Evolutionary conservation across 2,888 invertebrate genomes (phyloP), one percentile per base, ranked within the genome.

Genomic region (Chymomyza amoena): DNA sequence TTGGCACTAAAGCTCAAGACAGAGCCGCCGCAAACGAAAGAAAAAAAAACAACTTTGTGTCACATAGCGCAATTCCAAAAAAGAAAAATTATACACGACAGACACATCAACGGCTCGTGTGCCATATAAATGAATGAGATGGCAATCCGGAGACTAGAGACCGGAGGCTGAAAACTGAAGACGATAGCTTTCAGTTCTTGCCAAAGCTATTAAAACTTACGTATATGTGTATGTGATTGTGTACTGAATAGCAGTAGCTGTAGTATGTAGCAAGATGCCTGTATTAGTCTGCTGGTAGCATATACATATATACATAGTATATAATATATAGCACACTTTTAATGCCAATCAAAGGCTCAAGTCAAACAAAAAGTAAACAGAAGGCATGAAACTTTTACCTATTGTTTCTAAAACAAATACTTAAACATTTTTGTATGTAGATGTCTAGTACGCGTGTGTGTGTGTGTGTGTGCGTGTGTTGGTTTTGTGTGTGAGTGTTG

Each of bases 201-300:
- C 66, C 69, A 79, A 66, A 79, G 77, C 79, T 81, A 79, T 81
- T 79, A 79, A 79, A 79, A 79, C 82, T 79, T 81, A 69, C 79
- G 20, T 56, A 13, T 20, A 15, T 51, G 6, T 51, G 51, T 51
- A 15, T 51, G 51, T 51, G 15, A 13, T 9, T 51, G 16, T 51
- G 16, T 16, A n/a, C 9, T 51, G 72, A 69, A 77, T 81, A 73
- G 71, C 77, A 69, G 79, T 81, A 73, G 71, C 77, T 20, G 32
- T 32, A 32, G 1, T 7, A 6, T 32, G 6, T 32, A 32, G 25
- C 25, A 25, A 25, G 25, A 25, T 36, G 36, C 36, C 7, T 36
- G 36, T 45, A 10, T 45, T 45, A 45, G 39, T 10, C 39, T 45
- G 39, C 39, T 45, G 39, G 39, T 7, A 32, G 32, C 32, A 32